A percentile compares a stretch with the other conserved stretches of the same genome.
These are phyloP conservation scores for Umimayanthus chanpuru DNA, from an alignment of 92 coral and sea anemone species.

Conservation along the genomic window DNA sequence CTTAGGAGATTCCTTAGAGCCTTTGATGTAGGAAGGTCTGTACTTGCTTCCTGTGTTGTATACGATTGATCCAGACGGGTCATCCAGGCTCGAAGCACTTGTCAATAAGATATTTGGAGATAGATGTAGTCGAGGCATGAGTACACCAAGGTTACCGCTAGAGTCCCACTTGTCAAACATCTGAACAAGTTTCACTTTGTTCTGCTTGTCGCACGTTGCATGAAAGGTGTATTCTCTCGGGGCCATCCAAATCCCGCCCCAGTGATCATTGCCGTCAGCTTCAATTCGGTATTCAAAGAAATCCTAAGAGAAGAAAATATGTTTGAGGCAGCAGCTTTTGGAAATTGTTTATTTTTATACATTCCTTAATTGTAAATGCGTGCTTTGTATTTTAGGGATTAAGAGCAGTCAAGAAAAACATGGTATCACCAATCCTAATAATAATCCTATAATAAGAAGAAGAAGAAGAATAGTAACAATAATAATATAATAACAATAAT, in stretches of 20 bases:
- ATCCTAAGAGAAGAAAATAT: constrained; percentile 24
- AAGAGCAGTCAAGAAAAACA: too few relatives aligned
- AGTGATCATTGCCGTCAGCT: constrained; percentile 51
- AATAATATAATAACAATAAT: too few relatives aligned
- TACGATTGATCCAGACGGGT: constrained; percentile 53
- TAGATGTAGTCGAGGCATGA: constrained; percentile 57
- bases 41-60: constrained; percentile 32
- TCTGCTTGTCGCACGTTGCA: constrained; percentile 46
- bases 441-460: too few relatives aligned
- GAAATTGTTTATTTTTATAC: too few relatives aligned
- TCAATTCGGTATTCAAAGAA: constrained; percentile 63
- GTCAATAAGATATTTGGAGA: constrained; percentile 49
- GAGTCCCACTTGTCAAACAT: constrained; percentile 39
- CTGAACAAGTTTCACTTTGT: constrained; percentile 34
- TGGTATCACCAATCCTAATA: too few relatives aligned
- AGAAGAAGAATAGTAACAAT: too few relatives aligned
- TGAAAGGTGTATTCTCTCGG: constrained; percentile 49
- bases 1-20: constrained; percentile 44
- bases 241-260: constrained; percentile 64
- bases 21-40: constrained; percentile 36
- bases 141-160: constrained; percentile 39
- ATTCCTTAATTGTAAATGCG: too few relatives aligned
- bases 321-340: too few relatives aligned
- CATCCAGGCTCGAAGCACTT: constrained; percentile 38
- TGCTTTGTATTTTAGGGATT: too few relatives aligned